Evolutionary conservation across 2,113 vertebrate genomes (phyloP).

Genomic region (Halichoerus grypus): DNA sequence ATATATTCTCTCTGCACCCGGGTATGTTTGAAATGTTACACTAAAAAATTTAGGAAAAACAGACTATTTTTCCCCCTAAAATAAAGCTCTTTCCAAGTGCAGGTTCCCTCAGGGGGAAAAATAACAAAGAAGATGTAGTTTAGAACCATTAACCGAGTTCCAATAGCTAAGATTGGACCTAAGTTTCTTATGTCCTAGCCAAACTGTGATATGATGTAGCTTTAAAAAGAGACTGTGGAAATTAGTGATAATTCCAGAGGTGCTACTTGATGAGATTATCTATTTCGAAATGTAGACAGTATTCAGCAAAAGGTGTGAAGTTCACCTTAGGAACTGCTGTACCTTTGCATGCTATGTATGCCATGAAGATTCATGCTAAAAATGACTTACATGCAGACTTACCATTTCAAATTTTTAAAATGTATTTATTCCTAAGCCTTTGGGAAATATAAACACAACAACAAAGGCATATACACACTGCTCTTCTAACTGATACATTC

Average conservation of each 20-base stretch:
- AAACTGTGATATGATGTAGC: background rate
- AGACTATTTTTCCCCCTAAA: background rate
- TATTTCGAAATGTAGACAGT: background rate
- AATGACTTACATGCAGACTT: conserved; percentile 54
- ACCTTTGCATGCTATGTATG: background rate
- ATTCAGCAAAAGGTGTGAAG: background rate
- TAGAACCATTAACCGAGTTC: background rate
- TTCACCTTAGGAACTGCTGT: background rate
- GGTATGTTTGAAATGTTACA: conserved; percentile 36
- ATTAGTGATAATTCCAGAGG: background rate
- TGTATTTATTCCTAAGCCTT: conserved; percentile 57
- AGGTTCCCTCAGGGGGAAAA: background rate
- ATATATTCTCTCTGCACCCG: background rate
- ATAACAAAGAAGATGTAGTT: background rate
- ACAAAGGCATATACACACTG: conserved; percentile 44
- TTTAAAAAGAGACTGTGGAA: background rate
- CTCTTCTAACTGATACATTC: conserved; percentile 45
- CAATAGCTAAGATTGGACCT: background rate
- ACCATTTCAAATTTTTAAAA: conserved; percentile 55
- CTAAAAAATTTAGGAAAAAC: background rate
- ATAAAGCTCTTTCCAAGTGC: background rate
- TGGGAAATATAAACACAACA: conserved; percentile 54
- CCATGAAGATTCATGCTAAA: conserved; percentile 36
- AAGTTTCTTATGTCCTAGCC: background rate
- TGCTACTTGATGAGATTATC: background rate